Evolutionary conservation across 2,888 invertebrate species (phyloP), one percentile per base, ranked within the genome.

Genomic region (Mystacides longicornis): DNA sequence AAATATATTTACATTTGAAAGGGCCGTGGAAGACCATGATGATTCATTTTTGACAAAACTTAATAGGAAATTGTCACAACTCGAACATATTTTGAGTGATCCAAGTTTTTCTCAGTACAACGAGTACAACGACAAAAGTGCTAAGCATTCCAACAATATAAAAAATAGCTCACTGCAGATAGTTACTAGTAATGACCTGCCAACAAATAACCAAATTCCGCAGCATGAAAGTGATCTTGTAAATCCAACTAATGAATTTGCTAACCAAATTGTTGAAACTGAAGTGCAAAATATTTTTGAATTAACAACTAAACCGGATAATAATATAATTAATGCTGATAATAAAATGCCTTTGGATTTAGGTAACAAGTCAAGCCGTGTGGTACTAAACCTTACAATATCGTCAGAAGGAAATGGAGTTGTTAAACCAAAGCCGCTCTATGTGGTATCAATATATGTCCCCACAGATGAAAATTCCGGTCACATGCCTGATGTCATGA

Each of bases 331-430:
- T 37, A 52, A 31, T 37, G 37, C 49, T 55, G 51, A 51, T 19
- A 49, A 49, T 31, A 33, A 14, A 50, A 46, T 48, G 45, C 50
- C 55, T 49, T 47, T 49, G 42, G 43, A 55, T 48, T 49, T 53
- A 56, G 61, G 49, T 67, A 75, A 75, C 64, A 71, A 72, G 63
- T 66, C 73, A 22, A 83, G 82, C 70, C 82, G 86, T 64, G 83
- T 91, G 64, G 75, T 89, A 62, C 86, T 92, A 59, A 92, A 92
- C 72, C 78, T 92, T 62, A 89, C 90, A 7, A 89, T 91, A 65
- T 83, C 86, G 58, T 84, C 87, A 45, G 87, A 88, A 65, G 69
- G 74, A 59, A 68, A 71, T 45, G 70, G 71, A 60, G 71, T 67
- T 62, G 69, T 71, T 57, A 67, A 69, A 62, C 76, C 81, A 64